phyloP scores from a whole-genome alignment of 2,113 vertebrate genomes.

The Rhinichthys klamathensis region DNA sequence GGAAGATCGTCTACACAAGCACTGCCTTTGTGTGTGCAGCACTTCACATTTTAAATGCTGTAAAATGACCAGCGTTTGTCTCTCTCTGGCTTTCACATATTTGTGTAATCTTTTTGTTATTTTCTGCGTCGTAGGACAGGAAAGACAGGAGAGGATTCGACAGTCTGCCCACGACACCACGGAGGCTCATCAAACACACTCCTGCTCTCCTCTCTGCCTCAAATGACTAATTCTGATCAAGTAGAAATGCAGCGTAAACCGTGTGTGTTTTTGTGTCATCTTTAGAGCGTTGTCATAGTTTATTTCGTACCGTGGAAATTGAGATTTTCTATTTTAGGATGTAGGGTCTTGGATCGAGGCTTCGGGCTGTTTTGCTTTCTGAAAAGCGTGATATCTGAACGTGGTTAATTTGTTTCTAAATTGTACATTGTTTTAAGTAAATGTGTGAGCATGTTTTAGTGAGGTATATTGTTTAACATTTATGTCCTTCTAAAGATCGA shows the following conservation, averaged over 20 bases:
- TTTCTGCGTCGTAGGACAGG: not conserved
- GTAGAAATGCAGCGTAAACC: slow-evolving; percentile 58
- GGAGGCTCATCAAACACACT: slow-evolving; percentile 67
- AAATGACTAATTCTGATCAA: slow-evolving; percentile 73
- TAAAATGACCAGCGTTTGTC: not conserved
- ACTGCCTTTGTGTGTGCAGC: not conserved
- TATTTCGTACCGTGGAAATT: slow-evolving; percentile 44
- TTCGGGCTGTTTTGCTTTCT: slow-evolving; percentile 41
- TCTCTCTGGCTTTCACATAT: not conserved
- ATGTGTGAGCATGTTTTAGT: not conserved
- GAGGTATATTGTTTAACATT: not conserved
- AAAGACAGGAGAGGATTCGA: slow-evolving; percentile 54
- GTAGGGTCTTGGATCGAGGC: slow-evolving; percentile 21
- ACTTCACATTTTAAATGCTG: no score
- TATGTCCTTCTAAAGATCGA: not conserved
- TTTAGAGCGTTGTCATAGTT: slow-evolving; percentile 48
- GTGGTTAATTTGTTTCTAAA: not conserved
- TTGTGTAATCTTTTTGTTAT: not conserved
- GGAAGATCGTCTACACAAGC: not conserved
- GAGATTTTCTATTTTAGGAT: slow-evolving; percentile 17
- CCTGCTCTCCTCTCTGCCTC: slow-evolving; percentile 50
- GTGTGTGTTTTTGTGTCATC: slow-evolving; percentile 34
- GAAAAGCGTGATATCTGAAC: slow-evolving; percentile 36
- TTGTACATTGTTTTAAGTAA: not conserved
- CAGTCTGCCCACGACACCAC: slow-evolving; percentile 58